Conservation (phyloP, 2,797 vertebrate genomes). For the Pseudochirops cupreus region DNA sequence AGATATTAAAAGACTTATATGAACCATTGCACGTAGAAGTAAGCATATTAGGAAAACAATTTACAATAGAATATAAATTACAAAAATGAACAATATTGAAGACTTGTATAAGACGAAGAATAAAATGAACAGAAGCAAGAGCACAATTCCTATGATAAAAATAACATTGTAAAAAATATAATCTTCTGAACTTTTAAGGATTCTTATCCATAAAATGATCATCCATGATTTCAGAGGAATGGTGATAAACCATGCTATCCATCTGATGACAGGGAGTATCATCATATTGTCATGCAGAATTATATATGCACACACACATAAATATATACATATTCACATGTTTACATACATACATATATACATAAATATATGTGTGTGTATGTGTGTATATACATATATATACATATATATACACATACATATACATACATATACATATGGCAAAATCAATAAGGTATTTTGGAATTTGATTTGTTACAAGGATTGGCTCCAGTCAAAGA, state of each 20-base stretch:
- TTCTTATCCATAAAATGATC: background rate
- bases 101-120: background rate
- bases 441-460: background rate
- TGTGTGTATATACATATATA: rapidly evolving
- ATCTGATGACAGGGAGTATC: background rate
- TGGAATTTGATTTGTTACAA: background rate
- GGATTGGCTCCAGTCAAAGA: background rate
- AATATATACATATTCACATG: too few species aligned
- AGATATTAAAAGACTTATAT: too few species aligned
- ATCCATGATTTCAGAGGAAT: too few species aligned
- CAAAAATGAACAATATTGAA: background rate
- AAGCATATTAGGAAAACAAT: background rate
- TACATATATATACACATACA: too few species aligned
- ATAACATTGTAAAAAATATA: background rate
- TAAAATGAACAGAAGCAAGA: background rate
- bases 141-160: background rate
- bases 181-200: background rate
- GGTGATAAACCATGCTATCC: background rate
- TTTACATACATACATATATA: too few species aligned
- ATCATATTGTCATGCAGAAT: background rate
- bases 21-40: too few species aligned
- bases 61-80: background rate
- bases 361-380: too few species aligned
- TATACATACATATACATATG: too few species aligned
- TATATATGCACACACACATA: too few species aligned